Evolutionary conservation across 2,113 vertebrate genomes (phyloP).

Genomic region (Chloroceryle aenea): DNA sequence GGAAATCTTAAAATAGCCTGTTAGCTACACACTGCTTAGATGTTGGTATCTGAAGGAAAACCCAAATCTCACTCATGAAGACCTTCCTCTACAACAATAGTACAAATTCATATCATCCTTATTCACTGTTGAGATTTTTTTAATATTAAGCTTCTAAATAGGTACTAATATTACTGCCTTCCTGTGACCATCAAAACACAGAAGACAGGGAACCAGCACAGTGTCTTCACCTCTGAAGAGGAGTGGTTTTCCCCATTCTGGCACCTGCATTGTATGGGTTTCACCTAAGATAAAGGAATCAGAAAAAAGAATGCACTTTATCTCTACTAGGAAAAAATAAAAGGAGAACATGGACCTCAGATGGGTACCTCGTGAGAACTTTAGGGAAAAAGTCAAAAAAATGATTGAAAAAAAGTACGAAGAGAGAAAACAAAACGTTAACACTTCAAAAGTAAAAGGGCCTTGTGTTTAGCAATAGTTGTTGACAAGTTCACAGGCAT

Average conservation of each 20-base stretch:
- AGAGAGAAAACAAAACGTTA: not conserved
- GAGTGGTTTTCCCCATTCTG: not conserved
- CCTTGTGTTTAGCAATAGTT: not conserved
- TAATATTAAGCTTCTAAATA: not conserved
- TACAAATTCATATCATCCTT: not conserved
- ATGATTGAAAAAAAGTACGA: not conserved
- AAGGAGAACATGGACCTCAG: not conserved
- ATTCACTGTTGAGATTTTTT: not conserved
- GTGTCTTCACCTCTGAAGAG: not conserved
- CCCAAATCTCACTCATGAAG: not conserved
- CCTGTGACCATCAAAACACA: not conserved
- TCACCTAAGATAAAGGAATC: not conserved
- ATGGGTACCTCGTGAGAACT: not conserved
- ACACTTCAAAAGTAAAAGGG: not conserved
- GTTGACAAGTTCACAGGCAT: not conserved
- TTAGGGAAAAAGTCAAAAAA: not conserved
- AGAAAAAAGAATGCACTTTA: not conserved
- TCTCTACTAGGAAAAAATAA: not conserved
- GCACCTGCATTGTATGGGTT: not conserved
- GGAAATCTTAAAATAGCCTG: not conserved
- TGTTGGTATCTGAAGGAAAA: not conserved
- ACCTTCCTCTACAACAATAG: not conserved
- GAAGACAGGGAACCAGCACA: not conserved
- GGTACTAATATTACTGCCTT: not conserved
- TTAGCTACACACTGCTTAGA: not conserved